Evolutionary conservation across 2,888 invertebrate genomes (phyloP).

Genomic region (Xylophagus ater): DNA sequence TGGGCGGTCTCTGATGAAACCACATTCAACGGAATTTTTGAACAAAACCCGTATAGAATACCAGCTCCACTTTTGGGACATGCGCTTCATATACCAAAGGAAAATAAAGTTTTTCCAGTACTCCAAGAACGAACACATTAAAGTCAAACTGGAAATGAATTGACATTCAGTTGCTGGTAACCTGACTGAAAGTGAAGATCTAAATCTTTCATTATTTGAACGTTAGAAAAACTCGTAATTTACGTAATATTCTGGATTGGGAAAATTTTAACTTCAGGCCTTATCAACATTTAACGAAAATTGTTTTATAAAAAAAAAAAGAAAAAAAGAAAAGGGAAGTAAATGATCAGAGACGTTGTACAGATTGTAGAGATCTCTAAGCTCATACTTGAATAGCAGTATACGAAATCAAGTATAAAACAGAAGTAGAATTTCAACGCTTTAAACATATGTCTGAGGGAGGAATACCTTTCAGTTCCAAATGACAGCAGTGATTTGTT

Average conservation of each 20-base stretch:
- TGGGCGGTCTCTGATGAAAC: constrained; percentile 16
- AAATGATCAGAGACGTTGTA: constrained; percentile 17
- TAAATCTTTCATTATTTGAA: background rate
- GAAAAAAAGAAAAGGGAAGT: constrained; percentile 17
- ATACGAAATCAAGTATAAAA: too few relatives aligned
- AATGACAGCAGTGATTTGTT: constrained; percentile 19
- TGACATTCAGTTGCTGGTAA: constrained; percentile 3
- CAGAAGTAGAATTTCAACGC: constrained; percentile 11
- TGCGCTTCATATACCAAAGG: constrained; percentile 6
- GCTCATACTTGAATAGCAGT: too few relatives aligned
- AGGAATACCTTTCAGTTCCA: constrained; percentile 17
- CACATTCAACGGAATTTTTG: constrained; percentile 7
- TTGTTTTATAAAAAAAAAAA: too few relatives aligned
- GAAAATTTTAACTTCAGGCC: background rate
- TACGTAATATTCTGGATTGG: constrained; percentile 7
- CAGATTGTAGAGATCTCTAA: too few relatives aligned
- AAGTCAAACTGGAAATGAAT: constrained; percentile 3
- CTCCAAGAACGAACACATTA: constrained; percentile 6
- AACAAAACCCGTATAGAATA: too few relatives aligned
- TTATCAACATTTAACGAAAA: too few relatives aligned
- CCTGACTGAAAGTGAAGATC: background rate
- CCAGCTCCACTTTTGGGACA: background rate
- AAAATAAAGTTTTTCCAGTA: constrained; percentile 13
- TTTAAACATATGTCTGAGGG: constrained; percentile 17
- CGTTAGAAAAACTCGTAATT: background rate